Base-by-base conservation (phyloP, 2,797 vertebrate genomes). In the Xyrichtys novacula region DNA sequence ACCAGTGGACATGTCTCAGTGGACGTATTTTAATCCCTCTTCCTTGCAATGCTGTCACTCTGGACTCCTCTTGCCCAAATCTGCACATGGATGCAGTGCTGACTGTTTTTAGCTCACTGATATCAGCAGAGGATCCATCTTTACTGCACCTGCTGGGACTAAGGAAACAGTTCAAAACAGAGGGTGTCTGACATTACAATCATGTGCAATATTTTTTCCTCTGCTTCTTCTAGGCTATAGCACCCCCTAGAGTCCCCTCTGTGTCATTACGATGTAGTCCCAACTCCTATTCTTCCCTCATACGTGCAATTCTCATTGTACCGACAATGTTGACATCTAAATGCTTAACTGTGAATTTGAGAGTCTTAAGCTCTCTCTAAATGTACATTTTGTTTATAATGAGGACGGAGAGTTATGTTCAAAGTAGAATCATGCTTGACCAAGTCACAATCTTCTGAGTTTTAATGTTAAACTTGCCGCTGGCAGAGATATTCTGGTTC, bases 371-470 rank as follows among this genome's bases (percentile, higher is more conserved):
- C 85, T 88, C 85, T 86, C 83, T 87, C 64, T 50, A 78, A 81
- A 65, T 93, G 91, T 93, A 93, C 83, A 92, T 91, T 88, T 71
- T 93, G 90, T 93, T 92, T 81, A 91, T 93, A 94, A 31, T 50
- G 67, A 73, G 74, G 71, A 84, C 85, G 69, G 42, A 76, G 78
- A 78, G 71, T 83, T 68, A 17, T 54, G 42, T 82, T 85, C 78
- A 82, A 83, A 84, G 74, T 84, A 78, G 40, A 78, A 32, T 76
- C 54, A 65, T 64, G 43, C 81, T 88, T 83, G 65, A 80, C 54
- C 62, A 61, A 81, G 61, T 85, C 48, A 69, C 63, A 81, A 74
- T 68, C 60, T 59, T 81, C 70, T 44, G 42, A 54, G 77, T 75
- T 74, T 75, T 71, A 67, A 56, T 69, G 71, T 80, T 49, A 66